Base-by-base conservation (phyloP, 2,888 invertebrate species). In the Zygothrica quintamaculata region DNA sequence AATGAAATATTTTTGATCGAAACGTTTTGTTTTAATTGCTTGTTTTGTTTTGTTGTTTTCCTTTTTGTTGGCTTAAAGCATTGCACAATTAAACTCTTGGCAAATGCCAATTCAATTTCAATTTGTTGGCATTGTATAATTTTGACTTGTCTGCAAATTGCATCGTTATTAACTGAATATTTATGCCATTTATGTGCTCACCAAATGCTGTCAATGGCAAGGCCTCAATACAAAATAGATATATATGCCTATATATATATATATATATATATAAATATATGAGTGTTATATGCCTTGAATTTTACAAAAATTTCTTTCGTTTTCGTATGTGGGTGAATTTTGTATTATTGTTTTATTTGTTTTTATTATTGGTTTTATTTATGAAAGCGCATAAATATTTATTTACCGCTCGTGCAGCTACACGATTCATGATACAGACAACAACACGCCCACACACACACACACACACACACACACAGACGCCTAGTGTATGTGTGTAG, bases 321-420 rank as follows among this genome's bases (percentile, higher is more conserved):
- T n/a, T n/a, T 48, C 26, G 40, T 42, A 40, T 43, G 42, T 29
- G 29, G 18, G 16, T 34, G 44, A 13, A 6, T 42, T 13, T 11
- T 34, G 37, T 13, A 48, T 46, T 29, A 13, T 7, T 18, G 3
- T 50, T 40, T 43, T 37, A 11, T 43, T 46, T 59, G 40, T 56
- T 40, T 44, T 56, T 69, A 53, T 79, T 68, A 59, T 65, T 57
- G 65, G 31, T 74, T 76, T 72, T 76, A 81, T 81, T 85, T 81
- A 80, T 81, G 68, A 68, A 58, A 69, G 56, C 74, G 44, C 73
- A 79, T 79, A 81, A 84, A 79, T 79, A 84, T 84, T 79, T 79
- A 79, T 84, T 72, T 65, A 53, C 62, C 53, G 56, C 69, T 61
- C 69, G 74, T 69, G 78, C 36, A 55, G 67, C 52, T 48, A 9